Percentiles rank a stretch among this genome's conserved stretches.
Conservation (phyloP, 2,113 vertebrate genomes). For the Poeciliopsis retropinna region DNA sequence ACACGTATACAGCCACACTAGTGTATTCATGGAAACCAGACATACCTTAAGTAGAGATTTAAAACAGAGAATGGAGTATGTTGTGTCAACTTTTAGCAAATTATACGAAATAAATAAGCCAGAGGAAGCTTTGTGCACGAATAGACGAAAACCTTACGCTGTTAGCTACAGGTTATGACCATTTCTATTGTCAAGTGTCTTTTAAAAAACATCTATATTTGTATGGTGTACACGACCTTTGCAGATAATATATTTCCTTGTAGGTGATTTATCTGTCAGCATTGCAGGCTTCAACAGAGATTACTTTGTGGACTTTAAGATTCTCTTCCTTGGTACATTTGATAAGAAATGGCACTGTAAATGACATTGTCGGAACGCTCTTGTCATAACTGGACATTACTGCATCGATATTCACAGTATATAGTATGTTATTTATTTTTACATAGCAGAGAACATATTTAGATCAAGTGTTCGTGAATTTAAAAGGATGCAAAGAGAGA, state of each 20-base stretch:
- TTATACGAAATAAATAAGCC: constrained; percentile 56
- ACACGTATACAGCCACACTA: constrained; percentile 60
- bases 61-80: constrained; percentile 45
- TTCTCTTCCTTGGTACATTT: constrained; percentile 79
- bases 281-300: constrained; percentile 57
- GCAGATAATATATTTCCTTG: constrained; percentile 73
- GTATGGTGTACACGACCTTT: constrained; percentile 75
- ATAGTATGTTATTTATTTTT: constrained; percentile 89
- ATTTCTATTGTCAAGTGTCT: constrained; percentile 73
- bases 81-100: constrained; percentile 61
- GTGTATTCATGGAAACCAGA: constrained; percentile 60
- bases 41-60: constrained; percentile 58
- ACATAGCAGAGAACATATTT: constrained; percentile 81
- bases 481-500: constrained; percentile 32
- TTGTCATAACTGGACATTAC: constrained; percentile 80
- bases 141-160: constrained; percentile 58
- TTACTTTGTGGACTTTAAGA: constrained; percentile 56
- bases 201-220: constrained; percentile 79
- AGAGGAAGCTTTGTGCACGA: constrained; percentile 69
- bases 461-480: constrained; percentile 70
- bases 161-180: constrained; percentile 65
- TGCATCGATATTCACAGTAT: constrained; percentile 80
- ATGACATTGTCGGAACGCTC: constrained; percentile 63
- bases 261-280: constrained; percentile 65
- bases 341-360: constrained; percentile 61